Evolutionary conservation across 2,797 vertebrate genomes (phyloP), one percentile per base, ranked within the genome.

Genomic region (Dallia pectoralis): DNA sequence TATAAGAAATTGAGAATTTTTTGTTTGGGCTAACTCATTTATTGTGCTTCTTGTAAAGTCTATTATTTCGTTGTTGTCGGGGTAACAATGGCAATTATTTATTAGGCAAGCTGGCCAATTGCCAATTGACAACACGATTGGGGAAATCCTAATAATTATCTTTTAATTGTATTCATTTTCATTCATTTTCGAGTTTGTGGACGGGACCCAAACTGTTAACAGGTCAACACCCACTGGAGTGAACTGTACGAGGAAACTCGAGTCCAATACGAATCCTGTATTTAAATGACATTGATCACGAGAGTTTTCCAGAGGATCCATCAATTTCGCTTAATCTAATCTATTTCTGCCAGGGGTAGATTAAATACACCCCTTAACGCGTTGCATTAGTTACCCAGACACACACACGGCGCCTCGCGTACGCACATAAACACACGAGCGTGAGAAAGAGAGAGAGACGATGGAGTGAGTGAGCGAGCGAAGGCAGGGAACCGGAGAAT

Each of bases 381-480:
- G 59, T 71, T 74, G 11, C 15, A 62, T 71, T 61, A 71, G 40
- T 40, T 69, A 67, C 71, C 65, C 70, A 72, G 51, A 76, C 69
- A 75, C 69, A 74, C 48, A 62, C n/a, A n/a, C n/a, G n/a, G n/a
- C n/a, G n/a, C n/a, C 27, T 69, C 9, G 14, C 51, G 33, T 32
- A 65, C 44, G 59, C 72, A 73, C 49, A 25, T 19, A 40, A n/a
- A 61, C n/a, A 53, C 74, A 44, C 25, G 70, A 70, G 32, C 76
- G 44, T 72, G 78, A 77, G 74, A 81, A 84, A 82, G 74, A 71
- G 66, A 77, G 66, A 81, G 76, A 82, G 78, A 81, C 76, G 80
- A 12, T 11, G n/a, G 27, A 33, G 64, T 4, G 62, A 64, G 61
- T 4, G 16, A 67, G 33, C 22, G 29, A 67, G 33, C 22, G 29